Base-by-base conservation (phyloP, 1,140 invertebrate species). In the Stegodyphus dumicola region DNA sequence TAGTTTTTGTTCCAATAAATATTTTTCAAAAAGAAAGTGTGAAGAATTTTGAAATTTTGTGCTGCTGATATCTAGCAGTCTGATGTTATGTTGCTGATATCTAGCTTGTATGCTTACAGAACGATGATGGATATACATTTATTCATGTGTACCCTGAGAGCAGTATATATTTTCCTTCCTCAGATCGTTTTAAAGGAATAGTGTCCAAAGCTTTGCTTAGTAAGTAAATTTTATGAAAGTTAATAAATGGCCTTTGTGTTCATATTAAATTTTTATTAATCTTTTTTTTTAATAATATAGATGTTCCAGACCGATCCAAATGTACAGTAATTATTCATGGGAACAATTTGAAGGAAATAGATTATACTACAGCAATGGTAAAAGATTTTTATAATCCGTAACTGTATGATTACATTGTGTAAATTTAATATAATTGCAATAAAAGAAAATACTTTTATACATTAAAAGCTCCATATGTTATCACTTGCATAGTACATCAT, bases 351-450 rank as follows among this genome's bases (percentile, higher is more conserved):
- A 86, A 77, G 53, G 84, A 78, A 33, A 69, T 86, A 54, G 84
- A 86, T 73, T 86, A 86, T 15, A 77, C 65, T n/a, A 86, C 75
- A 64, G 76, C 84, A 18, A 71, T 86, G 75, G 84, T 86, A 85
- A 70, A 7, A 60, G 51, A 69, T n/a, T 10, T 48, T 9, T 69
- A 13, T 48, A 33, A 33, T 69, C 17, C 17, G 17, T 13, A 2
- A 69, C 2, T 69, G 1, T 2, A 69, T 4, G 7, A 18, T 17
- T 10, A 9, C 17, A 18, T 69, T 48, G 1, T 69, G 67, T 9
- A 48, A 13, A 69, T 10, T 69, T 9, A 17, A 9, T 18, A 1
- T n/a, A 18, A 17, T 1, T 18, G 67, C 2, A 18, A 13, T n/a
- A 17, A 69, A 48, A 17, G 17, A 6, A 13, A n/a, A 13, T 17